Evolutionary conservation across 1,140 invertebrate genomes (phyloP).

Genomic region (Polypedilum pembai): DNA sequence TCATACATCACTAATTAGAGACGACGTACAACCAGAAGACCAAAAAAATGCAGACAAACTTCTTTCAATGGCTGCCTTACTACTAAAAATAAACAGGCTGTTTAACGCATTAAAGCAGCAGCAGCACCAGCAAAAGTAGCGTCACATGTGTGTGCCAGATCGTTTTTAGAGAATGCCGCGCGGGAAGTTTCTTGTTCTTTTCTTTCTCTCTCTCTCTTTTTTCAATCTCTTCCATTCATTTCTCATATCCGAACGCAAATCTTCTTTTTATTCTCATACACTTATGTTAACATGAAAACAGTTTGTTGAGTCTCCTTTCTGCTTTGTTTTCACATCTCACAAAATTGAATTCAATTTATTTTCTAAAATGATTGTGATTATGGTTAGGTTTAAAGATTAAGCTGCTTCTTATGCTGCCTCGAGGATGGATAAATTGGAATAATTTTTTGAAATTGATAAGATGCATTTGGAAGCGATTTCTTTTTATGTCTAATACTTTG

Average conservation of each 20-base stretch:
- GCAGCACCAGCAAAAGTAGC: background rate
- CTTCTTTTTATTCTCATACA: background rate
- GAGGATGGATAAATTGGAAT: background rate
- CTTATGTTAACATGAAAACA: background rate
- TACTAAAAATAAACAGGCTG: slow-evolving; percentile 9
- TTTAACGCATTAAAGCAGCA: background rate
- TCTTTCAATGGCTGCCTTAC: background rate
- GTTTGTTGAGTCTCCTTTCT: background rate
- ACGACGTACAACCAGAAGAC: too few relatives aligned
- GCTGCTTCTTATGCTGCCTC: background rate
- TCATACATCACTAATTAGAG: too few relatives aligned
- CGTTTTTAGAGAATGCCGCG: slow-evolving; percentile 10
- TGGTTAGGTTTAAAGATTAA: background rate
- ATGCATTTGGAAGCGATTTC: background rate
- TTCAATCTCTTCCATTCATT: background rate
- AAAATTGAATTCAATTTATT: slow-evolving; percentile 20
- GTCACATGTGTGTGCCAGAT: slow-evolving; percentile 3
- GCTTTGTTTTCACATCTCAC: background rate
- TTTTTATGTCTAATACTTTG: background rate
- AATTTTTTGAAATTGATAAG: background rate
- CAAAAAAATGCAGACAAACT: slow-evolving; percentile 6
- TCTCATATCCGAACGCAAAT: background rate
- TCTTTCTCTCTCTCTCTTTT: background rate
- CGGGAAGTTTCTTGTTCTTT: background rate
- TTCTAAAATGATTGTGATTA: background rate